phyloP scores from a whole-genome alignment of 2,113 vertebrate genomes.

The Pipra filicauda region DNA sequence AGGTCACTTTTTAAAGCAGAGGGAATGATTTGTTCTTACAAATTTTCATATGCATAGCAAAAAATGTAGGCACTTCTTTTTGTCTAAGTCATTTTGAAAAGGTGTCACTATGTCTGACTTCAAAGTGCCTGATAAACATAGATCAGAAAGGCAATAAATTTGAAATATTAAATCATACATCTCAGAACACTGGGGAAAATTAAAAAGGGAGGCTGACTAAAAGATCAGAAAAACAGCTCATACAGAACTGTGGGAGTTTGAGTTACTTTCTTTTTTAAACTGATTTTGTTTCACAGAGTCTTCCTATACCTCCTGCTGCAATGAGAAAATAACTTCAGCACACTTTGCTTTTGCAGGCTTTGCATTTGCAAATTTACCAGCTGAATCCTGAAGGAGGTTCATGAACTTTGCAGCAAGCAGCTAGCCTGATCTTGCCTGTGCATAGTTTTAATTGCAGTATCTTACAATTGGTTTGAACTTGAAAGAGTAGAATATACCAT shows the following conservation, averaged over 20 bases:
- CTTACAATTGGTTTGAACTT: background rate
- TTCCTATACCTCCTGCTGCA: background rate
- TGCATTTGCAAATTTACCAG: background rate
- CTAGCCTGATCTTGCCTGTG: background rate
- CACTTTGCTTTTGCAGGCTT: background rate
- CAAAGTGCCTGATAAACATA: background rate
- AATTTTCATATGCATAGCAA: background rate
- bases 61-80: background rate
- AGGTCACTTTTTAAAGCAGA: background rate
- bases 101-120: background rate
- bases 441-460: background rate
- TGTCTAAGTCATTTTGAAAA: background rate
- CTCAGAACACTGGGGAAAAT: background rate
- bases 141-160: background rate
- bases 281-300: background rate
- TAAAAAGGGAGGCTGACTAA: background rate
- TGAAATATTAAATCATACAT: background rate
- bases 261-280: background rate
- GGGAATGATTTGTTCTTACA: background rate
- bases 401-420: background rate
- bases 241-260: background rate
- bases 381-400: background rate
- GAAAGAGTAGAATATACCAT: background rate
- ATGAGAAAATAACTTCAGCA: background rate
- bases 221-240: slow-evolving; percentile 3